Percentiles rank a stretch among this genome's conserved stretches.
phyloP scores from a whole-genome alignment of 2,888 invertebrate genomes.

The Pristionchus maxplancki region DNA sequence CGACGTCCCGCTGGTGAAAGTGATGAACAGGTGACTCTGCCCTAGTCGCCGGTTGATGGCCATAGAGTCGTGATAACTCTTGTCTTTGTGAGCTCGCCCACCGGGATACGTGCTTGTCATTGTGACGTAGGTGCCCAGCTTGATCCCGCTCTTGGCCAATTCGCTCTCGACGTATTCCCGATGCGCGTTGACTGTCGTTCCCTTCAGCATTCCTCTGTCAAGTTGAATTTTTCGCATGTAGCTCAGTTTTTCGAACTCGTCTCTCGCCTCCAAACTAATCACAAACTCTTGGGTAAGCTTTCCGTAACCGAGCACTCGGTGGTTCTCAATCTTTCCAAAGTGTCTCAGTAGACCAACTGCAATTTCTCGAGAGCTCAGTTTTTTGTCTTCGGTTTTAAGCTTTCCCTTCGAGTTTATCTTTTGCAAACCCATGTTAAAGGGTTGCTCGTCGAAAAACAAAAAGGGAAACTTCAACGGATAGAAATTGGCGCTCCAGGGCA shows the following conservation, averaged over 20 bases:
- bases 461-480: neutral
- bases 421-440: neutral
- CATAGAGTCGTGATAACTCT: neutral
- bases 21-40: neutral
- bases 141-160: neutral
- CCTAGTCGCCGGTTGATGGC: neutral
- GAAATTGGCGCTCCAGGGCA: neutral
- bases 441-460: neutral
- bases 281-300: slow-evolving; percentile 10
- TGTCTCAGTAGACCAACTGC: neutral
- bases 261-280: neutral
- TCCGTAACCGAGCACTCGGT: neutral
- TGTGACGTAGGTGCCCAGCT: neutral
- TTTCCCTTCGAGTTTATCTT: neutral
- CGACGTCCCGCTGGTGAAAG: neutral
- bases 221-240: neutral
- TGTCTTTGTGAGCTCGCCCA: neutral
- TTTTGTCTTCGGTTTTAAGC: neutral
- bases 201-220: neutral
- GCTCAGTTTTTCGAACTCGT: neutral
- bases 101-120: neutral
- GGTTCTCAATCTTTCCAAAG: neutral
- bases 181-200: neutral
- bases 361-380: neutral
- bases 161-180: neutral